Conservation (phyloP, 2,797 vertebrate genomes). For the Heteromormyrus szaboi region DNA sequence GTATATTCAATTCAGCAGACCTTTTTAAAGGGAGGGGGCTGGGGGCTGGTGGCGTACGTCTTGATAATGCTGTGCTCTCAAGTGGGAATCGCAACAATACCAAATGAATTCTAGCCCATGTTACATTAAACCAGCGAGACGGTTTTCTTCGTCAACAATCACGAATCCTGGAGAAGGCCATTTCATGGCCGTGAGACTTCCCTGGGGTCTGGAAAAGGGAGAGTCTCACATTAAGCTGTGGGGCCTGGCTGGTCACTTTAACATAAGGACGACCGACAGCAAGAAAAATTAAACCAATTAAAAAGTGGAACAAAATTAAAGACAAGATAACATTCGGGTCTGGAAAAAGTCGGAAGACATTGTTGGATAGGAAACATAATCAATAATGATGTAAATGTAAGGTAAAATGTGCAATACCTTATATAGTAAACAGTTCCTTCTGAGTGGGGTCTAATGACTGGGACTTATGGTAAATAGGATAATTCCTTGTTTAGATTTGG, state of each 20-base stretch:
- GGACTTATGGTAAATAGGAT: not conserved
- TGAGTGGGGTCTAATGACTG: not conserved
- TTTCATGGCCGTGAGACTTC: not conserved
- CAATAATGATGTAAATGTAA: not conserved
- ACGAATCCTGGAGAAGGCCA: not conserved
- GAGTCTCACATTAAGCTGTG: not conserved
- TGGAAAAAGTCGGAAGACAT: not conserved
- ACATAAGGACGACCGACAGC: not conserved
- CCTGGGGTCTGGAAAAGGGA: not conserved
- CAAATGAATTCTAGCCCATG: not conserved
- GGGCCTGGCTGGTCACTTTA: not conserved
- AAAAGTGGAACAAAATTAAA: not conserved
- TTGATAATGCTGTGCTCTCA: not conserved
- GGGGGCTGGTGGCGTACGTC: not conserved
- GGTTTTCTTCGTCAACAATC: not conserved
- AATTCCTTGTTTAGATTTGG: slow-evolving; percentile 1
- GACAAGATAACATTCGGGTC: not conserved
- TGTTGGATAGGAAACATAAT: not conserved
- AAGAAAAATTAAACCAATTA: not conserved
- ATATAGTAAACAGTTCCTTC: not conserved
- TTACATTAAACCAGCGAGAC: not conserved
- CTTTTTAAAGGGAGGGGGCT: not conserved
- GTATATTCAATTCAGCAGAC: not conserved
- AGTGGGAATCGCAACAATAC: not conserved
- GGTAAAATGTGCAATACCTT: not conserved